Evolutionary conservation across 1,140 invertebrate species (phyloP).

Genomic region (Cotesia glomerata): DNA sequence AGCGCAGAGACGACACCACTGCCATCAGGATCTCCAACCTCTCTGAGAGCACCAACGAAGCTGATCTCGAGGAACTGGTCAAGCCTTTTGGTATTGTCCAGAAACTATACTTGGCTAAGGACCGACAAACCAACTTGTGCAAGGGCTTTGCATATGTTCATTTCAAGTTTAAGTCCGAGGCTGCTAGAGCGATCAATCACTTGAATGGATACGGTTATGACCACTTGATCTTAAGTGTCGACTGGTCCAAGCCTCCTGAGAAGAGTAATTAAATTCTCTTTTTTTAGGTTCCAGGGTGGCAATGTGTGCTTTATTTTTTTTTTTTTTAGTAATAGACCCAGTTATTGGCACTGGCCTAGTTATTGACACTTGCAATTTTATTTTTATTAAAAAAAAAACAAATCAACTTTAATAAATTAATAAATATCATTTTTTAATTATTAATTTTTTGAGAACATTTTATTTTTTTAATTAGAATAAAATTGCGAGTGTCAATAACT

Average conservation of each 20-base stretch:
- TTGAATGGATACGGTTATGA: slow-evolving; percentile 97
- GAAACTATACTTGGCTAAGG: slow-evolving; percentile 88
- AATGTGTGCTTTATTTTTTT: too few relatives aligned
- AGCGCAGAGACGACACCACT: slow-evolving; percentile 78
- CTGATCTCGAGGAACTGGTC: slow-evolving; percentile 95
- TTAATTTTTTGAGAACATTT: too few relatives aligned
- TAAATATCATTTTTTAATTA: too few relatives aligned
- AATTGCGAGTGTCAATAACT: too few relatives aligned
- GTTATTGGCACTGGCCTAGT: too few relatives aligned
- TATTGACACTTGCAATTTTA: too few relatives aligned
- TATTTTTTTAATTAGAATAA: too few relatives aligned
- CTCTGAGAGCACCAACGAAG: slow-evolving; percentile 93
- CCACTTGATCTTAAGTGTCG: slow-evolving; percentile 96
- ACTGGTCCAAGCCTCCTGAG: slow-evolving; percentile 92
- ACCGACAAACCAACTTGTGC: slow-evolving; percentile 80
- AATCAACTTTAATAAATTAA: too few relatives aligned
- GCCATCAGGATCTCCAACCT: slow-evolving; percentile 97
- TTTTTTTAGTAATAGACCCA: too few relatives aligned
- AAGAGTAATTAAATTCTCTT: slow-evolving; percentile 5
- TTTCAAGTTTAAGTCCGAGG: slow-evolving; percentile 88
- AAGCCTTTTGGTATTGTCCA: slow-evolving; percentile 87
- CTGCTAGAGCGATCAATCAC: slow-evolving; percentile 86
- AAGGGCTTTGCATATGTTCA: slow-evolving; percentile 97
- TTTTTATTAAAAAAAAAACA: too few relatives aligned
- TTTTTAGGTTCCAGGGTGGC: neutral